Percentiles rank a stretch among this genome's conserved stretches.
These are phyloP conservation scores for Eristalis pertinax DNA, from an alignment of 2,888 invertebrate species.

Conservation along the genomic window DNA sequence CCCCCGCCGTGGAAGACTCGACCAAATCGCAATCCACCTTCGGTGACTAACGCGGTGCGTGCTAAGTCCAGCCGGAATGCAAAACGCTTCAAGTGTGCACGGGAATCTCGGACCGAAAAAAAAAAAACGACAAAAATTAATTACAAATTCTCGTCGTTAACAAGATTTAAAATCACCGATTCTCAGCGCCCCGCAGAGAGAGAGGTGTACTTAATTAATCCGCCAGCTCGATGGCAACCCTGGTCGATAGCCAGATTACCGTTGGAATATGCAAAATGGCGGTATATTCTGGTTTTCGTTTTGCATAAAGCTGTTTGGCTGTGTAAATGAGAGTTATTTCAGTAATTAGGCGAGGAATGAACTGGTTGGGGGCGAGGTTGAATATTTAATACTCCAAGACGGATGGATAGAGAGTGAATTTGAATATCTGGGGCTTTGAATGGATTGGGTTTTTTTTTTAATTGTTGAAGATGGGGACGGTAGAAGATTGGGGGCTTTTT, in stretches of 20 bases:
- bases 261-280: conserved; percentile 65
- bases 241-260: conserved; percentile 27
- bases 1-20: background rate
- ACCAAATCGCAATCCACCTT: background rate
- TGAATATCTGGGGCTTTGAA: background rate
- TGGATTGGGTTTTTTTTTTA: background rate
- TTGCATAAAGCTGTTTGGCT: conserved; percentile 64
- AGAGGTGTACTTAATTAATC: conserved; percentile 63
- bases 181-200: conserved; percentile 49
- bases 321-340: conserved; percentile 62
- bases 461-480: background rate
- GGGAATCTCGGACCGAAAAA: conserved; percentile 11
- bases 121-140: conserved; percentile 51
- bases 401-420: background rate
- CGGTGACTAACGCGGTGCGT: conserved; percentile 28
- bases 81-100: conserved; percentile 42
- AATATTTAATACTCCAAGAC: conserved; percentile 13
- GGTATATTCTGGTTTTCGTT: conserved; percentile 50
- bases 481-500: too few relatives aligned
- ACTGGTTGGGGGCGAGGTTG: background rate
- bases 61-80: conserved; percentile 61
- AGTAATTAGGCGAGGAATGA: conserved; percentile 30
- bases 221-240: conserved; percentile 10
- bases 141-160: conserved; percentile 71
- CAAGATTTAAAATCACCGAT: conserved; percentile 71